Conservation (phyloP, 2,797 vertebrate genomes). For the Sebastes trivittatus region DNA sequence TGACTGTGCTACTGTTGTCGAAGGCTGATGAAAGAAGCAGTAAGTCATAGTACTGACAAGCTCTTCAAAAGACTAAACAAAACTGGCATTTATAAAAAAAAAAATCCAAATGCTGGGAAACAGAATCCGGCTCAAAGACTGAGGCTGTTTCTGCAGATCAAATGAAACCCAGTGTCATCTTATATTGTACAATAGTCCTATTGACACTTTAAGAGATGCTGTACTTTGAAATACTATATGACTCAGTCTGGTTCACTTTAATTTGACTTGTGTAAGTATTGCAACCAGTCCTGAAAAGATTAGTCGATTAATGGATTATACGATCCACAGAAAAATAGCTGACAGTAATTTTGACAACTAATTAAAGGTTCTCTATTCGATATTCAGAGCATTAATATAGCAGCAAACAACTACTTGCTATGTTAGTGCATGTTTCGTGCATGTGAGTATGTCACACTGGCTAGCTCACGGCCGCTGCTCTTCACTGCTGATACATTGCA, state of each 20-base stretch:
- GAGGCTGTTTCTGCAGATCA: slow-evolving; percentile 19
- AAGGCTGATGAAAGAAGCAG: slow-evolving; percentile 34
- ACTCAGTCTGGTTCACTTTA: not conserved
- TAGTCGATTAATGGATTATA: not conserved
- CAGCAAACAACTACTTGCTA: too few relatives aligned
- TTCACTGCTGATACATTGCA: rapidly evolving
- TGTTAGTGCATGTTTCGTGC: too few relatives aligned
- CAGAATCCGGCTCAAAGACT: slow-evolving; percentile 1
- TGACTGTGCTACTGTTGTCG: slow-evolving; percentile 26
- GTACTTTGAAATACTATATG: not conserved
- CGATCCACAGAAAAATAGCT: not conserved
- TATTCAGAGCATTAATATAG: too few relatives aligned
- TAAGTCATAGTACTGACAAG: slow-evolving; percentile 24
- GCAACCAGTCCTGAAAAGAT: not conserved
- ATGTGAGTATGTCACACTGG: too few relatives aligned
- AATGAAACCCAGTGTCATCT: slow-evolving; percentile 18
- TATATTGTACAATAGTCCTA: not conserved
- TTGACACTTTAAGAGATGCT: not conserved
- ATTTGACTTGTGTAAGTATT: not conserved
- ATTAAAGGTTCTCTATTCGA: not conserved
- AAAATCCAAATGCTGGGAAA: not conserved
- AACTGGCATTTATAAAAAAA: not conserved
- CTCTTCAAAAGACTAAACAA: slow-evolving; percentile 33
- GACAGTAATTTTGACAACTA: not conserved
- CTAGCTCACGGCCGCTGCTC: too few relatives aligned